Conservation (phyloP, 2,797 vertebrate genomes). For the Pteropus rufus region DNA sequence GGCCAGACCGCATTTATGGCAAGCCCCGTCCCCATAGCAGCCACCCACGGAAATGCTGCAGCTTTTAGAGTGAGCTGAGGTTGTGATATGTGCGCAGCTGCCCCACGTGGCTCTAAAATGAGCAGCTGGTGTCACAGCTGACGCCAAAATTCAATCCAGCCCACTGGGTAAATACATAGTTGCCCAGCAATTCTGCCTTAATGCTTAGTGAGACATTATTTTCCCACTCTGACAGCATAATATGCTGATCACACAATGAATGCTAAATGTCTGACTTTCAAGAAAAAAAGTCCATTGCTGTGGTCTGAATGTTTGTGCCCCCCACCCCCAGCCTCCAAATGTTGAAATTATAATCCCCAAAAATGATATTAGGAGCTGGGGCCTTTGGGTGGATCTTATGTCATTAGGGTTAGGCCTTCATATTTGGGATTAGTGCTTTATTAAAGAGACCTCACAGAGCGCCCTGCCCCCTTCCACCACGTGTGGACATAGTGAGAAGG, state of each 20-base stretch:
- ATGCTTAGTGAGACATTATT: neutral
- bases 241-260: neutral
- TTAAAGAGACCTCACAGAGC: neutral
- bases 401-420: neutral
- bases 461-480: neutral
- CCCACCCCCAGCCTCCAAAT: no score
- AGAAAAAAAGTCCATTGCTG: neutral
- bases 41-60: conserved; percentile 45
- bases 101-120: neutral
- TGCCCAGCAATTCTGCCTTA: neutral
- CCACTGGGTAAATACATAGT: neutral
- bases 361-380: neutral
- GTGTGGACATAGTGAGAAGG: neutral
- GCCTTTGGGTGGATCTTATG: neutral
- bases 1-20: neutral
- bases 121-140: conserved; percentile 33
- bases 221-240: neutral
- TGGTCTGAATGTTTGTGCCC: neutral
- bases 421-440: neutral
- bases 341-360: neutral
- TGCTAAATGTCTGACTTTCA: neutral
- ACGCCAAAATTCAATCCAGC: conserved; percentile 1
- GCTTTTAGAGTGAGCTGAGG: neutral
- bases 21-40: conserved; percentile 48
- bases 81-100: neutral